Evolutionary conservation across 2,797 vertebrate species (phyloP), one percentile per base, ranked within the genome.

Genomic region (Onychomys torridus): DNA sequence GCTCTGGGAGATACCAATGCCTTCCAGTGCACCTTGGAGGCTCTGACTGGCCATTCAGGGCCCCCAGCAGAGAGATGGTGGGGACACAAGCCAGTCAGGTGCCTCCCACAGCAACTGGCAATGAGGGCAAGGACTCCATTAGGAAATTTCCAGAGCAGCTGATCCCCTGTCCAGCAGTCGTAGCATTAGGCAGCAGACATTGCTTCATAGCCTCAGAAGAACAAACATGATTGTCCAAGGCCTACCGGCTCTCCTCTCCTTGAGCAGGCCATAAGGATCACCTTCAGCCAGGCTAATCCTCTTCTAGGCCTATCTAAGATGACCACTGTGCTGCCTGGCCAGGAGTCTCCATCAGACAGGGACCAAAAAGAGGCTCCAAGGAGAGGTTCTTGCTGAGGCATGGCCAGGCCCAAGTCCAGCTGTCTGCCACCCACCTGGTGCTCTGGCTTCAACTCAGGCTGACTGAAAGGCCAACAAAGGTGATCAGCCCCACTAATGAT

Each of bases 51-150:
- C 40, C 23, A 9, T n/a, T 19, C 8, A 0, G 0, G 0, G n/a
- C 52, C 0, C 40, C 73, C 91, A 13, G 61, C 91, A 13, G 61
- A 43, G n/a, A 27, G 29, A 6, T 0, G 6, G 7, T 32, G 9
- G 69, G 43, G 0, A 40, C 78, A 12, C 0, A 1, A 6, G 43
- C 23, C 63, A 2, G 29, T 37, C 2, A 25, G 17, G 27, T 1
- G 6, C 73, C 83, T 37, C 43, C 29, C 37, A 13, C n/a, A 27
- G 17, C 4, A 1, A 2, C 14, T 25, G 49, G 27, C 37, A 29
- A 59, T 55, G 10, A 0, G 23, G 55, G 7, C 32, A 37, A 11
- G n/a, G 6, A 14, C 25, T 8, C 25, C 14, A 0, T 1, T 17
- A 23, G 65, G 4, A 29, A 25, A 5, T 23, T 23, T 29, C 43